Conservation (phyloP, 2,113 vertebrate genomes). For the Microtus ochrogaster region DNA sequence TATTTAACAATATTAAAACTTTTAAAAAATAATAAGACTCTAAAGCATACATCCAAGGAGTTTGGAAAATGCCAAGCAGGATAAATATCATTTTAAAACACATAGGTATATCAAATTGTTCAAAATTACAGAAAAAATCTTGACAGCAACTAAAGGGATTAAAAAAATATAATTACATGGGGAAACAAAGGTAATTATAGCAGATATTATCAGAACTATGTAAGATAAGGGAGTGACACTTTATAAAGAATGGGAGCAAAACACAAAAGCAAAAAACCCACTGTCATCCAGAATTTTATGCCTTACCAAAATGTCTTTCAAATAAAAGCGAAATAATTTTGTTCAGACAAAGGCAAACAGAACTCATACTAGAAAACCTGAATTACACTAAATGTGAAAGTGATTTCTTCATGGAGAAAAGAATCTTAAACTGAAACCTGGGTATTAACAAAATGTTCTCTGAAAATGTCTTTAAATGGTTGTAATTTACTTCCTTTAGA, state of each 20-base stretch:
- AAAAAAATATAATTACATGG: background rate
- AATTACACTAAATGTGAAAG: background rate
- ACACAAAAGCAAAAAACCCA: background rate
- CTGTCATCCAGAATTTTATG: background rate
- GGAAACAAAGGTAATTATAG: background rate
- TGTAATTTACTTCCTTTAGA: constrained; percentile 5
- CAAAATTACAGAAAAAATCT: constrained; percentile 34
- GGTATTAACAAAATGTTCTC: background rate
- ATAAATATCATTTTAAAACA: constrained; percentile 12
- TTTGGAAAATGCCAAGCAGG: background rate
- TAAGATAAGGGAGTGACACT: background rate
- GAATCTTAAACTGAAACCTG: constrained; percentile 5
- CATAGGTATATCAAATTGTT: background rate
- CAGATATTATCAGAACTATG: background rate
- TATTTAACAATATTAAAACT: background rate
- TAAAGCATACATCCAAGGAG: background rate
- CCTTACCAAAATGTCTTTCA: background rate
- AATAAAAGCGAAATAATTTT: constrained; percentile 36
- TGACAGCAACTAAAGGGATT: background rate
- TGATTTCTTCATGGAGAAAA: constrained; percentile 2
- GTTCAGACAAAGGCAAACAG: background rate
- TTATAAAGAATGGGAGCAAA: background rate
- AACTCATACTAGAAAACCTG: background rate
- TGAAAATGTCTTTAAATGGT: background rate
- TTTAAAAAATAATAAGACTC: background rate